These are phyloP conservation scores for Ara ararauna DNA, from an alignment of 2,797 vertebrate genomes.

Conservation along the genomic window DNA sequence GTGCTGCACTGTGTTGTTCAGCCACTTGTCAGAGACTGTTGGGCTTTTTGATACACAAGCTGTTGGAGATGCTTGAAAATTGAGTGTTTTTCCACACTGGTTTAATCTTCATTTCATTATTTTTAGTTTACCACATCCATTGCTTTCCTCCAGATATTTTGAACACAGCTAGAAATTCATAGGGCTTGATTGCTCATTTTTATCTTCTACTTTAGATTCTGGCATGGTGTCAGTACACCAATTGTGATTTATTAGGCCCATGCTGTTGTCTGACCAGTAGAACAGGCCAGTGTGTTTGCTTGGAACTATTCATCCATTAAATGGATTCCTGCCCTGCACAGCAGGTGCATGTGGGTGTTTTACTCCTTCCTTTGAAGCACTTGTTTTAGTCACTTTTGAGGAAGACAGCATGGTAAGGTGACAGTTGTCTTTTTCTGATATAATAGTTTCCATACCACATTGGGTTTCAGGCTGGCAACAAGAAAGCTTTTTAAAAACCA, in stretches of 20 bases:
- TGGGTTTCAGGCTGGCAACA: not conserved
- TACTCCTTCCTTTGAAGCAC: not conserved
- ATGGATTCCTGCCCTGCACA: not conserved
- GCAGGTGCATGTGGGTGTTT: not conserved
- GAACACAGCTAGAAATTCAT: not conserved
- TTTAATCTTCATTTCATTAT: constrained; percentile 19
- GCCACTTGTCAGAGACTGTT: not conserved
- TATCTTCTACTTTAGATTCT: constrained; percentile 23
- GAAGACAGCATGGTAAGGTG: not conserved
- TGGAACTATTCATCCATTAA: not conserved
- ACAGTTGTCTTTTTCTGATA: not conserved
- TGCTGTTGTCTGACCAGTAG: constrained; percentile 6
- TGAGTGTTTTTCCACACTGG: not conserved
- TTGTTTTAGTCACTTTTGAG: not conserved
- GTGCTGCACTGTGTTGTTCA: not conserved
- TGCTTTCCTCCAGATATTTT: constrained; percentile 21
- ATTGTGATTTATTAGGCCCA: constrained; percentile 22
- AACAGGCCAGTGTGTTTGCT: not conserved
- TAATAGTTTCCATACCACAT: not conserved
- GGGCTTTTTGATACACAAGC: not conserved
- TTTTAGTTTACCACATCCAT: not conserved
- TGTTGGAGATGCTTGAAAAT: constrained; percentile 7
- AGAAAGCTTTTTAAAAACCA: not conserved
- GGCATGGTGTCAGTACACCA: not conserved
- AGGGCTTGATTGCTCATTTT: constrained; percentile 24